Conservation (phyloP, 2,113 vertebrate species). For the Antechinus stuartii region DNA sequence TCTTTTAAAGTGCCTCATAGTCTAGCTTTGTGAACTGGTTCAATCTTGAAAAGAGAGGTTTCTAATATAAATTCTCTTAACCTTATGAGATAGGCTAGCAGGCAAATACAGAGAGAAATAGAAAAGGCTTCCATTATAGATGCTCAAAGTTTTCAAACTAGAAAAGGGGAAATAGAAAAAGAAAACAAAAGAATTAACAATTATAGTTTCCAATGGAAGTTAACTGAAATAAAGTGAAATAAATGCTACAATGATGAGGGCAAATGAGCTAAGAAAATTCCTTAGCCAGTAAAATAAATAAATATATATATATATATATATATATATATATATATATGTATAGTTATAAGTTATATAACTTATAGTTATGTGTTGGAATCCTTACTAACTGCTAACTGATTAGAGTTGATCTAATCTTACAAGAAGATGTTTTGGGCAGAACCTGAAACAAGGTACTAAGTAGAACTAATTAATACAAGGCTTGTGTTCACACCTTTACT, state of each 20-base stretch:
- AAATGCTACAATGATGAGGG: neutral
- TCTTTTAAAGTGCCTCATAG: neutral
- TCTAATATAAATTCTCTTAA: neutral
- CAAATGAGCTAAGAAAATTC: neutral
- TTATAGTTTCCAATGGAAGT: neutral
- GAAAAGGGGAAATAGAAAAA: neutral
- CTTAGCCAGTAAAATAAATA: neutral
- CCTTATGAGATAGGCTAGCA: neutral
- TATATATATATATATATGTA: too few relatives aligned
- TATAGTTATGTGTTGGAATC: too few relatives aligned
- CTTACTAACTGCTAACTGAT: too few relatives aligned
- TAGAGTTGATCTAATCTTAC: too few relatives aligned
- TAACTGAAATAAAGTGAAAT: neutral
- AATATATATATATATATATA: too few relatives aligned
- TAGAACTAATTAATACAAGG: too few relatives aligned
- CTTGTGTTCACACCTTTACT: too few relatives aligned
- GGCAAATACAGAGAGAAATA: neutral
- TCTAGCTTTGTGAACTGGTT: neutral
- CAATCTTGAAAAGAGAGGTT: neutral
- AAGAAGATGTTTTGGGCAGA: too few relatives aligned
- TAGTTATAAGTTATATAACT: too few relatives aligned
- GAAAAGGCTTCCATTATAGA: neutral
- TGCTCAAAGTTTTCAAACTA: neutral
- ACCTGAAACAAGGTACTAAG: too few relatives aligned
- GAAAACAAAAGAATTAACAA: neutral